phyloP scores from a whole-genome alignment of 2,888 invertebrate species.

The Poecilus cupreus region DNA sequence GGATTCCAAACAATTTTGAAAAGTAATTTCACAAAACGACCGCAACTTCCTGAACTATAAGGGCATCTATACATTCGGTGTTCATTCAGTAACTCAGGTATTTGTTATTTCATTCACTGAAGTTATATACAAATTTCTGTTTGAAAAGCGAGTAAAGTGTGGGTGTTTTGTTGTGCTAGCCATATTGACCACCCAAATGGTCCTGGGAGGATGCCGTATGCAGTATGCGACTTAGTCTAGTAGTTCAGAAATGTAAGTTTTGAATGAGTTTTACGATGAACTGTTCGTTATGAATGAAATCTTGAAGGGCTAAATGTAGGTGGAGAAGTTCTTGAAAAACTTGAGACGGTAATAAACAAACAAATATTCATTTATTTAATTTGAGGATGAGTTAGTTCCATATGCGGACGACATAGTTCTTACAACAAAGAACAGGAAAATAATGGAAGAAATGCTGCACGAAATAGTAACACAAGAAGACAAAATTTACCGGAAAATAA shows the following conservation, averaged over 20 bases:
- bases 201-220: constrained; percentile 31
- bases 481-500: too few species aligned
- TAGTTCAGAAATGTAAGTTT: background rate
- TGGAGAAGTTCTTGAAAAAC: constrained; percentile 9
- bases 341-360: too few species aligned
- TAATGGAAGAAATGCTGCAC: too few species aligned
- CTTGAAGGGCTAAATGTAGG: background rate
- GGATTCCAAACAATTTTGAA: constrained; percentile 44
- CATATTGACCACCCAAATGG: constrained; percentile 49
- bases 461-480: too few species aligned
- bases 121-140: constrained; percentile 49
- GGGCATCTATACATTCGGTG: constrained; percentile 5
- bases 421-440: too few species aligned
- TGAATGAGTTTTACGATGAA: constrained; percentile 6
- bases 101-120: constrained; percentile 39
- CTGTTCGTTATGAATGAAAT: constrained; percentile 31
- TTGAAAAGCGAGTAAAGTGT: constrained; percentile 44
- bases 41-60: constrained; percentile 49
- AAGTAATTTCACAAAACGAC: constrained; percentile 45
- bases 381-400: too few species aligned
- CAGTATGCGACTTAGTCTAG: background rate
- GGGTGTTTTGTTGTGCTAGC: constrained; percentile 51
- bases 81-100: constrained; percentile 46
- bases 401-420: too few species aligned
- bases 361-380: too few species aligned